Percentiles rank a stretch among this genome's conserved stretches.
Evolutionary conservation across 2,888 invertebrate genomes (phyloP).

Genomic region (Strigamia crassipes): DNA sequence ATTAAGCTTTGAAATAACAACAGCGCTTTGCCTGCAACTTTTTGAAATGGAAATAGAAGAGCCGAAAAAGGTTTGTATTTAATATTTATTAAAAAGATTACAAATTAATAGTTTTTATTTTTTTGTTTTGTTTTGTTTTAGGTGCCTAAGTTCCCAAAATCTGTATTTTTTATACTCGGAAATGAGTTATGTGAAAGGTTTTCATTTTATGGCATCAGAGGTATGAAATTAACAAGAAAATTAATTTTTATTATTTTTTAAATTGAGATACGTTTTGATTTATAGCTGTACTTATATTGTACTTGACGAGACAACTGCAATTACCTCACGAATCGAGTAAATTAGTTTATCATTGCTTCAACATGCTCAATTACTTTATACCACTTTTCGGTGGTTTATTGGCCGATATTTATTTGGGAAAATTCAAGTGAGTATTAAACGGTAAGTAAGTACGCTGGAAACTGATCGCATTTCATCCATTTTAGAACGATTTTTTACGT

Average conservation of each 20-base stretch:
- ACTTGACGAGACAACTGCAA: constrained; percentile 60
- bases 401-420: constrained; percentile 63
- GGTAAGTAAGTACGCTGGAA: no score
- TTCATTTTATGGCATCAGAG: constrained; percentile 95
- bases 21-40: no score
- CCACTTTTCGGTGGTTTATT: constrained; percentile 63
- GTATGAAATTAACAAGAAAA: constrained; percentile 66
- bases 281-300: constrained; percentile 56
- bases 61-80: background rate
- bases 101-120: background rate
- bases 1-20: background rate
- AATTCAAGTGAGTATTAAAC: constrained; percentile 59
- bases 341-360: constrained; percentile 61
- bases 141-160: constrained; percentile 66
- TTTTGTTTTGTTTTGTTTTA: background rate
- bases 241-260: background rate
- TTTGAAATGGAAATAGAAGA: background rate
- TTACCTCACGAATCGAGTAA: constrained; percentile 58
- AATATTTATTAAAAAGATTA: background rate
- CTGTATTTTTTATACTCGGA: constrained; percentile 88
- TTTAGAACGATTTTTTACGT: constrained; percentile 81
- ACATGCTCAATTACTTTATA: constrained; percentile 61
- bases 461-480: constrained; percentile 44
- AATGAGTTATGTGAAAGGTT: constrained; percentile 99
- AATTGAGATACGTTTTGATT: background rate